Evolutionary conservation across 2,888 invertebrate species (phyloP).

Genomic region (Mellilla xanthometata): DNA sequence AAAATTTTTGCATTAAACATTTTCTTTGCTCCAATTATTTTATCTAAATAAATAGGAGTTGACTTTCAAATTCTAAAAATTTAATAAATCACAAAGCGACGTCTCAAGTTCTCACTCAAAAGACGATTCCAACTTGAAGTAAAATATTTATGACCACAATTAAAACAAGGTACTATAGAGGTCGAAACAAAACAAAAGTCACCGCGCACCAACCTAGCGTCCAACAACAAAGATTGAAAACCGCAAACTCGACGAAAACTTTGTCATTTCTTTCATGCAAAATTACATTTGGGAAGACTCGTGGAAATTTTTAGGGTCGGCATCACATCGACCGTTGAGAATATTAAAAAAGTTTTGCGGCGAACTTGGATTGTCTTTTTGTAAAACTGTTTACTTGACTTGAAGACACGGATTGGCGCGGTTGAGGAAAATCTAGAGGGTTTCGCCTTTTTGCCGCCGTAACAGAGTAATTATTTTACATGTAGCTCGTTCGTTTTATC

Average conservation of each 20-base stretch:
- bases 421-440: constrained; percentile 4
- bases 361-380: constrained; percentile 78
- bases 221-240: constrained; percentile 50
- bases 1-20: no score
- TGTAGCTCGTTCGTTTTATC: no score
- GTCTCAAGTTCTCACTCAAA: background rate
- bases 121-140: background rate
- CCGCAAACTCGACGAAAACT: constrained; percentile 60
- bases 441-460: background rate
- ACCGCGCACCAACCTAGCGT: constrained; percentile 4
- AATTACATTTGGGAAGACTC: constrained; percentile 69
- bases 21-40: no score
- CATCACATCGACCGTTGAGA: constrained; percentile 75
- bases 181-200: constrained; percentile 12
- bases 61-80: no score
- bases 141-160: background rate
- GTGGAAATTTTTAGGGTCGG: constrained; percentile 63
- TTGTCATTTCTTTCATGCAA: constrained; percentile 76
- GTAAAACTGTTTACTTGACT: constrained; percentile 55
- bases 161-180: constrained; percentile 3
- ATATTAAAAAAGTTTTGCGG: constrained; percentile 78
- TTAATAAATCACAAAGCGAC: no score
- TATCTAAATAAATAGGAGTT: no score
- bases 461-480: background rate
- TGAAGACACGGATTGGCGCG: constrained; percentile 13